Evolutionary conservation across 2,888 invertebrate genomes (phyloP).

Genomic region (Synergus gifuensis): DNA sequence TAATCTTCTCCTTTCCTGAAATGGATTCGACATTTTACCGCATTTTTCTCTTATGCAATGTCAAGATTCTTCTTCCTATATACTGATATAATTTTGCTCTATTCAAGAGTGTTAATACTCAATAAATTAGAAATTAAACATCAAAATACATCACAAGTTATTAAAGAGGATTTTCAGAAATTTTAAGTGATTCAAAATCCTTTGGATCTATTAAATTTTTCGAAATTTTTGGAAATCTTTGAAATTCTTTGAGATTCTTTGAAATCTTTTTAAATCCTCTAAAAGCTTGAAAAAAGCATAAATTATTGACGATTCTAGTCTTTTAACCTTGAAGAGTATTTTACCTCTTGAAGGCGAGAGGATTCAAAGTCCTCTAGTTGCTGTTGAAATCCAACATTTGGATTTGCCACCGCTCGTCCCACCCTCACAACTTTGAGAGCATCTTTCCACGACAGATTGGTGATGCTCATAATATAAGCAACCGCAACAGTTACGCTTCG

Average conservation of each 20-base stretch:
- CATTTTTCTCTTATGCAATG: neutral
- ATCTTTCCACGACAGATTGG: conserved; percentile 93
- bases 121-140: no score
- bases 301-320: no score
- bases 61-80: neutral
- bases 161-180: no score
- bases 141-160: no score
- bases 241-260: no score
- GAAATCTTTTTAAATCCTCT: no score
- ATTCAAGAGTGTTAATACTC: neutral
- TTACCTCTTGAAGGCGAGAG: conserved; percentile 87
- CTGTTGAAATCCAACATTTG: conserved; percentile 96
- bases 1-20: conserved; percentile 89
- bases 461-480: conserved; percentile 97
- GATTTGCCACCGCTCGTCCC: conserved; percentile 95
- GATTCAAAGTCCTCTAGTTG: conserved; percentile 95
- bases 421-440: conserved; percentile 95
- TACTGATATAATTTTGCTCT: neutral
- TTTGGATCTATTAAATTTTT: no score
- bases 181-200: no score
- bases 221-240: no score
- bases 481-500: conserved; percentile 97
- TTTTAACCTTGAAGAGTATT: conserved; percentile 20
- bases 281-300: no score
- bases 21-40: neutral